Conservation (phyloP, 2,113 vertebrate genomes). For the Dinomys branickii region DNA sequence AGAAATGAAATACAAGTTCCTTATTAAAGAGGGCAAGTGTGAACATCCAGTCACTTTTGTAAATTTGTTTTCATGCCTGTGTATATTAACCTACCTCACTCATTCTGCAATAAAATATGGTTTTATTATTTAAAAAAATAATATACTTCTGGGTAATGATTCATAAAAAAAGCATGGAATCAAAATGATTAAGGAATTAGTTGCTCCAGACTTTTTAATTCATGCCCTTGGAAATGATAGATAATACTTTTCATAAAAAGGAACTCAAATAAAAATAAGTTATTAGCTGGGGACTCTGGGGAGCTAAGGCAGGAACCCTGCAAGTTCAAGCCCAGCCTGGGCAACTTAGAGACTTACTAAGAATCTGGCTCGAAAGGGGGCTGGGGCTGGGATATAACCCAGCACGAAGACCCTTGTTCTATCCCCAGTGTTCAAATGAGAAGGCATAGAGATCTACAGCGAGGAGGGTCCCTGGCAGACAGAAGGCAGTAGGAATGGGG, state of each 20-base stretch:
- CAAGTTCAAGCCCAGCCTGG: neutral
- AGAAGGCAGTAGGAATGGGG: neutral
- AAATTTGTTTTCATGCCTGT: neutral
- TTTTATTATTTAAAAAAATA: slow-evolving; percentile 37
- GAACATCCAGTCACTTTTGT: slow-evolving; percentile 1
- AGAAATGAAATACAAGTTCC: neutral
- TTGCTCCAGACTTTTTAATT: neutral
- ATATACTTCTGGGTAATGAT: neutral
- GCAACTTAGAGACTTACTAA: neutral
- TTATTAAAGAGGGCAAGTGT: neutral
- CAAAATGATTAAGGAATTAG: neutral
- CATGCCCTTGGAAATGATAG: neutral
- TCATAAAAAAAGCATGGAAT: neutral
- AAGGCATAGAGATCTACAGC: neutral
- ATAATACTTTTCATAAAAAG: neutral
- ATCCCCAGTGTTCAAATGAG: neutral
- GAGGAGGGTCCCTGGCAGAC: neutral
- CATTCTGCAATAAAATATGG: neutral
- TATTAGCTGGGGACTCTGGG: neutral
- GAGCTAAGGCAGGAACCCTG: neutral
- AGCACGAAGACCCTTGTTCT: neutral
- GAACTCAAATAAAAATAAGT: neutral
- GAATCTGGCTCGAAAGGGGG: neutral
- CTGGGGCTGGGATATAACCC: neutral
- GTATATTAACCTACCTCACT: neutral